Base-by-base conservation (phyloP, 2,797 vertebrate species). In the Odontamblyopus lacepedii region DNA sequence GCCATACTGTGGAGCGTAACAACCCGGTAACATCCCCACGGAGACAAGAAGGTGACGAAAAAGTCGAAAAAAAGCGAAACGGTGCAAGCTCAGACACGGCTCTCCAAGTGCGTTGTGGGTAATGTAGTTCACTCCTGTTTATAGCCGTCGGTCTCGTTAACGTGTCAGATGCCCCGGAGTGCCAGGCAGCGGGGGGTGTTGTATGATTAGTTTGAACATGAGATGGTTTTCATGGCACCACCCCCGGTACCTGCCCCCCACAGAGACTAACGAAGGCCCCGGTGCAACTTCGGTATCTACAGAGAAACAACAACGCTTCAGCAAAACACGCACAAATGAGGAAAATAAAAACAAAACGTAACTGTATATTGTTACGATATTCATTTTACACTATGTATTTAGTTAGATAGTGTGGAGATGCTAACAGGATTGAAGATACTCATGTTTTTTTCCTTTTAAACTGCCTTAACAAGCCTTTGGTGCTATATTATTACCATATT, bases 221-320 rank as follows among this genome's bases (percentile, higher is more conserved):
- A 23, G 74, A 78, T 82, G 70, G 91, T 92, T 88, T 88, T 88
- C 88, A 92, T 93, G 91, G 89, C 86, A 83, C 89, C 90, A 62
- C 89, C 90, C 82, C 87, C 83, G 51, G 65, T 75, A 87, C 84
- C 87, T 83, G 87, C 86, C 77, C 79, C 89, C 80, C 48, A 70
- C 83, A 29, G 72, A 91, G 88, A 91, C 89, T 90, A 91, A 92
- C 72, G 83, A 88, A 7, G 56, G 56, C 11, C 12, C 78, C 81
- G 23, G 4, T 3, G 16, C 19, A 51, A 51, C 72, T 51, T 32
- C 75, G 68, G 61, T 23, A 63, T 48, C 44, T 48, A 15, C 44
- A 48, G 3, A 44, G 41, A 48, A 48, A 48, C 44, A 48, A 48
- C 44, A 13, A 15, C 3, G 13, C 32, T 26, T 27, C 56, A 12